Percentiles rank a stretch among this genome's conserved stretches.
Evolutionary conservation across 2,888 invertebrate genomes (phyloP).

Genomic region (Netelia melanura): DNA sequence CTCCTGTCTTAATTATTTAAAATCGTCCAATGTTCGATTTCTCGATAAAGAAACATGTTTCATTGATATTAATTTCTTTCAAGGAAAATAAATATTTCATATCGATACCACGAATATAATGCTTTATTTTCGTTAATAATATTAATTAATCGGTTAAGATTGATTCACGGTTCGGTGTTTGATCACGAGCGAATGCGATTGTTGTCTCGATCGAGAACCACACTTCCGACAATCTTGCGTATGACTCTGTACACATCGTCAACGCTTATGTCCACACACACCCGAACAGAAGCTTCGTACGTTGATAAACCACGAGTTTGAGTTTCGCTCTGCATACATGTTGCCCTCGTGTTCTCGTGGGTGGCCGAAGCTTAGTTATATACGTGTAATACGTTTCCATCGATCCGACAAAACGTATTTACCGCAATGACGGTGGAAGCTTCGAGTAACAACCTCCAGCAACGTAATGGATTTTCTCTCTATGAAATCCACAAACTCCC

Average conservation of each 20-base stretch:
- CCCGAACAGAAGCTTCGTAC: constrained; percentile 34
- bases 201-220: constrained; percentile 42
- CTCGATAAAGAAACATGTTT: too few species aligned
- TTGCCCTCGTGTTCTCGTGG: constrained; percentile 10
- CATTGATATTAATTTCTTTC: too few species aligned
- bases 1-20: too few species aligned
- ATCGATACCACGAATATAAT: too few species aligned
- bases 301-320: constrained; percentile 62
- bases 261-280: not conserved
- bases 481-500: not conserved
- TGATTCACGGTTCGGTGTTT: constrained; percentile 15
- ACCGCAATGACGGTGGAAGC: constrained; percentile 30
- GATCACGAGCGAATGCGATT: constrained; percentile 43
- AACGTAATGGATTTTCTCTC: constrained; percentile 20
- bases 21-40: too few species aligned
- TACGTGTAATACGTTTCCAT: constrained; percentile 22
- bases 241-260: constrained; percentile 9
- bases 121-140: too few species aligned
- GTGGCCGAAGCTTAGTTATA: not conserved
- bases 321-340: constrained; percentile 44
- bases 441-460: constrained; percentile 39
- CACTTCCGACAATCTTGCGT: constrained; percentile 1
- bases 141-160: constrained; percentile 4
- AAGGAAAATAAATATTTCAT: too few species aligned
- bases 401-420: constrained; percentile 48